Conservation (phyloP, 2,113 vertebrate species). For the Triplophysa siluroides region DNA sequence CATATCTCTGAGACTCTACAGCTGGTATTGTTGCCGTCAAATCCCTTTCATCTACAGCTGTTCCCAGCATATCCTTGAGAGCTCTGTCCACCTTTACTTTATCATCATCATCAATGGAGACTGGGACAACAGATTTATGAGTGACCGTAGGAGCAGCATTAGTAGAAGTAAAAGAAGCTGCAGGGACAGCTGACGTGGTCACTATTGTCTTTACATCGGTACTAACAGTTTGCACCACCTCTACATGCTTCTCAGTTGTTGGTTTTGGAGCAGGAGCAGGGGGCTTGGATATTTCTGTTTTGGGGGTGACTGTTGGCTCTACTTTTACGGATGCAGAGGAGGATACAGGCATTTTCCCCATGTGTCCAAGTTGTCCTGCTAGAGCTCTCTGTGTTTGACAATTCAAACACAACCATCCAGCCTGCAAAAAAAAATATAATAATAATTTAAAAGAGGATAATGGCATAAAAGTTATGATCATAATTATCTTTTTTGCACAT, state of each 20-base stretch:
- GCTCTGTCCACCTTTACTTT: not conserved
- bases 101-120: not conserved
- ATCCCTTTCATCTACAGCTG: not conserved
- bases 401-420: constrained; percentile 96
- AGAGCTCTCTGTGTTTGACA: constrained; percentile 94
- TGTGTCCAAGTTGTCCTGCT: constrained; percentile 83
- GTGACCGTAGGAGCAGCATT: constrained; percentile 19
- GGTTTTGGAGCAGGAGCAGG: constrained; percentile 39
- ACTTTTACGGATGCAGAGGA: constrained; percentile 59
- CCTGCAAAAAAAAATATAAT: constrained; percentile 68
- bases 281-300: constrained; percentile 52
- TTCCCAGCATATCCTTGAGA: not conserved
- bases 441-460: not conserved
- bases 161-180: constrained; percentile 19
- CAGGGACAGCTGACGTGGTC: constrained; percentile 18
- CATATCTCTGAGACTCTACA: constrained; percentile 7
- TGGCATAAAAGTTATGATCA: no score
- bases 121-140: not conserved
- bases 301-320: constrained; percentile 59
- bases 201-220: constrained; percentile 1
- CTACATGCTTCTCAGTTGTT: constrained; percentile 32
- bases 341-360: constrained; percentile 70
- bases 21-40: constrained; percentile 1
- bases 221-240: constrained; percentile 33
- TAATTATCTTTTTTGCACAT: no score